phyloP scores from a whole-genome alignment of 2,797 vertebrate species.

The Leptoclinus maculatus region DNA sequence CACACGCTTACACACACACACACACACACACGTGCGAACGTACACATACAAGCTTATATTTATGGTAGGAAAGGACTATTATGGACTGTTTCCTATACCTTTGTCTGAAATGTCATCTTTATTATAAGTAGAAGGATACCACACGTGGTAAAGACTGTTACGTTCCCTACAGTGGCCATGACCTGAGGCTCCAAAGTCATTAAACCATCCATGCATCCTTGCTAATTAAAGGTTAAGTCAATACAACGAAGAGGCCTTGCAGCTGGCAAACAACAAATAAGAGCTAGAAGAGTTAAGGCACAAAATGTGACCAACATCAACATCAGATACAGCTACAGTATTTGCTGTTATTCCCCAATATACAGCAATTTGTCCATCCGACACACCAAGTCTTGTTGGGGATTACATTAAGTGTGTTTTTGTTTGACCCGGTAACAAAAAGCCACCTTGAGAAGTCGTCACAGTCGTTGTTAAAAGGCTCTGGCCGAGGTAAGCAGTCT shows the following conservation, averaged over 20 bases:
- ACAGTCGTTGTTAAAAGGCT: constrained; percentile 60
- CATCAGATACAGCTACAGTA: constrained; percentile 49
- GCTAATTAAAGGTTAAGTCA: constrained; percentile 76
- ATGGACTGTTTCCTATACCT: constrained; percentile 51
- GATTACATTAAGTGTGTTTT: constrained; percentile 45
- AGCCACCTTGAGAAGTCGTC: constrained; percentile 56
- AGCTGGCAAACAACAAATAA: constrained; percentile 38
- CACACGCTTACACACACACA: constrained; percentile 10
- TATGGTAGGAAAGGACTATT: constrained; percentile 45
- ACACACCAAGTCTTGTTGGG: constrained; percentile 20
- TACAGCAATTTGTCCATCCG: constrained; percentile 51
- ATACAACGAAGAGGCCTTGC: constrained; percentile 65
- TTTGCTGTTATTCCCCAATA: constrained; percentile 40
- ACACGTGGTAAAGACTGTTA: constrained; percentile 47
- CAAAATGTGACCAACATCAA: constrained; percentile 48
- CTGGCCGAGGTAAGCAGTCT: constrained; percentile 58
- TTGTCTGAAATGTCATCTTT: constrained; percentile 68
- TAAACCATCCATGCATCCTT: constrained; percentile 54
- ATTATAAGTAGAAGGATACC: constrained; percentile 52
- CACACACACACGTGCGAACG: not conserved
- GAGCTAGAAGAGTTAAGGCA: constrained; percentile 25
- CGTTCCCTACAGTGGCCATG: constrained; percentile 56
- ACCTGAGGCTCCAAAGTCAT: constrained; percentile 64
- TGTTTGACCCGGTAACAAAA: constrained; percentile 55
- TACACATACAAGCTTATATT: constrained; percentile 32